These are phyloP conservation scores for Plotosus lineatus DNA, from an alignment of 2,113 vertebrate genomes.

Conservation along the genomic window DNA sequence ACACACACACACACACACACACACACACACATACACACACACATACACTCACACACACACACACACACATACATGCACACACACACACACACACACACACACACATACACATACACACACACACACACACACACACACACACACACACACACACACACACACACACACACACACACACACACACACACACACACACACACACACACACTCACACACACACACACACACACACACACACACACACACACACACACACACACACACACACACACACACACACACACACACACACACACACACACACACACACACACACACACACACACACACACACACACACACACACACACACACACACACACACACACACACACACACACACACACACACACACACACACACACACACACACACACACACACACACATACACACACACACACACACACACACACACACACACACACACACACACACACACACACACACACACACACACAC, in stretches of 20 bases:
- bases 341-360: background rate
- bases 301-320: conserved; percentile 4
- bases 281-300: conserved; percentile 53
- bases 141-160: conserved; percentile 59
- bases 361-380: conserved; percentile 59
- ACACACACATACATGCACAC: conserved; percentile 52
- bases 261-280: conserved; percentile 55
- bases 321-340: background rate
- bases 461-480: no score
- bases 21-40: no score
- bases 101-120: background rate
- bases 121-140: background rate
- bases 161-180: conserved; percentile 46
- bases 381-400: conserved; percentile 46
- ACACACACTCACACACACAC: background rate
- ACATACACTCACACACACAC: conserved; percentile 55
- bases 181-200: conserved; percentile 51
- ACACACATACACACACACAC: background rate
- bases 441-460: background rate
- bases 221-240: background rate
- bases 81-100: conserved; percentile 4
- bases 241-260: no score
- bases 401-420: conserved; percentile 51
- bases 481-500: conserved; percentile 55
- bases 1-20: background rate